Base-by-base conservation (phyloP, 2,888 invertebrate genomes). In the Cryptocheilus praepositus region DNA sequence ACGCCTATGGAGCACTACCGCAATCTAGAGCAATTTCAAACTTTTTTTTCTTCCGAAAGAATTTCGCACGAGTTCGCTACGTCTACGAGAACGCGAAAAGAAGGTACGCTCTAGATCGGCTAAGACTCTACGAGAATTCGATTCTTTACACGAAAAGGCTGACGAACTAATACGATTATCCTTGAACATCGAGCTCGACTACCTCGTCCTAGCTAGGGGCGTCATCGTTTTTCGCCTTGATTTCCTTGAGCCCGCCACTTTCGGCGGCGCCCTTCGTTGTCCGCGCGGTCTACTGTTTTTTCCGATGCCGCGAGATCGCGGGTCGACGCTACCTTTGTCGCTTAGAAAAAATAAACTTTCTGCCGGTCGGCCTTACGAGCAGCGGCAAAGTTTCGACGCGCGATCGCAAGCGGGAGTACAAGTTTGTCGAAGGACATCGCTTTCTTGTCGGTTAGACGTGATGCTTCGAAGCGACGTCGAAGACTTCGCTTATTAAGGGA, bases 291-390 rank as follows among this genome's bases (percentile, higher is more conserved):
- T 36, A 11, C 11, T 36, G 11, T 36, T 58, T 66, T 64, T 65
- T 5, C 64, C 65, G 5, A 59, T 28, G 44, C 36, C 69, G 62
- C 53, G 54, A 66, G 67, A 73, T 78, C 57, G 73, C 67, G 51
- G 63, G 62, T 77, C 76, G 67, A 61, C 58, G 68, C 13, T 11
- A 66, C 68, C 72, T 74, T 70, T 70, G 73, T 66, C 76, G 72
- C 67, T 73, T 81, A 77, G 73, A 80, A 83, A 83, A 81, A 85
- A 85, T 81, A 84, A 80, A 74, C 78, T 76, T 36, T 83, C 74
- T 74, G 51, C 46, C 67, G 64, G 55, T 52, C 58, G 46, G 46
- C 66, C 62, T 52, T 19, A 59, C 55, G 49, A 13, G 46, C 52
- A 57, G 46, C 62, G 28, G 62, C 68, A 22, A 64, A 61, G 56